Evolutionary conservation across 2,888 invertebrate genomes (phyloP), one percentile per base, ranked within the genome.

Genomic region (Cheilosia urbana): DNA sequence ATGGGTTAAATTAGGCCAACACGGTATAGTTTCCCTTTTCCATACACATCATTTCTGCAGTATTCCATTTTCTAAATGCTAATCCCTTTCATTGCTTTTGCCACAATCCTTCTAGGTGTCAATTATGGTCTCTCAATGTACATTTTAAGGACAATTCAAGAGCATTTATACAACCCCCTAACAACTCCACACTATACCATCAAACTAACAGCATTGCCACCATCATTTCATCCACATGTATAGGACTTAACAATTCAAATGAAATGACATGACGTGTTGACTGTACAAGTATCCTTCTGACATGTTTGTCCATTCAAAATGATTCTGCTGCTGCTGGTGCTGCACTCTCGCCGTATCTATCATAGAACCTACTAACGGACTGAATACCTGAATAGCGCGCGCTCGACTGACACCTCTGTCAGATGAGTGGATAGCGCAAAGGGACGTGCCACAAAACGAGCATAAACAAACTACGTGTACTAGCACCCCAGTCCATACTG

Each of bases 191-290:
- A 17, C n/a, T n/a, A 15, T 19, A 21, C 13, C 40, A 2, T 30
- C 55, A 66, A 40, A 40, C 24, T 42, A 34, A 73, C 34, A 17
- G 24, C 37, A 57, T 27, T 49, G 27, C 24, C 53, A 51, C 42
- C 15, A 68, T 51, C 51, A 51, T 37, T 13, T 24, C 51, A 27
- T 51, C 45, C 76, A 37, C 17, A 9, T 9, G 69, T 15, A 37
- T 15, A 77, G 63, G 63, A 69, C 58, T 72, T 51, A 65, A 58
- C 57, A 79, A 79, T 71, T 72, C 78, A 79, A 79, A 65, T 63
- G 65, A 79, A 72, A 65, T 79, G 78, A 79, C 78, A 79, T 79
- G 78, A 72, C 51, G 78, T 72, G 78, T 71, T 72, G 78, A 79
- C 71, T 72, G 55, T 42, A 65, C 63, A 65, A 79, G 71, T 65